Conservation (phyloP, 2,888 invertebrate species). For the Meiosimyza decipiens region DNA sequence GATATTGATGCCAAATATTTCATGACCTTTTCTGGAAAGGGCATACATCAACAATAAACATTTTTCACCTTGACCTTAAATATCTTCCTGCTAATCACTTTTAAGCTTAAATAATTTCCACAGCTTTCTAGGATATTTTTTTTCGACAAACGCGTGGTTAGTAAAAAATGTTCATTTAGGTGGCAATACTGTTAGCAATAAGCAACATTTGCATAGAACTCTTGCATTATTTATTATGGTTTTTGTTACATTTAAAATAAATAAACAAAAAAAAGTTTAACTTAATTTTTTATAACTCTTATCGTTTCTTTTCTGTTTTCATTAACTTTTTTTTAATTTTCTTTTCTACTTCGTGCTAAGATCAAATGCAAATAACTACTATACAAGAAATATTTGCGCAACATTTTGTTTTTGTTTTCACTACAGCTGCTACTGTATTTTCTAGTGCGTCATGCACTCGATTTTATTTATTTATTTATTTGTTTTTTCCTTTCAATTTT, state of each 20-base stretch:
- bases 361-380: not conserved
- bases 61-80: too few relatives aligned
- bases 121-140: too few relatives aligned
- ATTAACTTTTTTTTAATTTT: constrained; percentile 39
- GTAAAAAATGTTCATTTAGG: too few relatives aligned
- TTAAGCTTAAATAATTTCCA: too few relatives aligned
- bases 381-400: constrained; percentile 27
- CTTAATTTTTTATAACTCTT: constrained; percentile 32
- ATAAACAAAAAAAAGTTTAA: not conserved
- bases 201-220: too few relatives aligned
- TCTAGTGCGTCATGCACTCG: not conserved
- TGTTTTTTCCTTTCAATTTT: constrained; percentile 1
- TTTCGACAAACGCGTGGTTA: too few relatives aligned
- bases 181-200: too few relatives aligned
- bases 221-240: not conserved
- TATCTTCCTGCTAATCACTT: too few relatives aligned
- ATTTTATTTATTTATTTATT: not conserved
- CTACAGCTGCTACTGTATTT: not conserved
- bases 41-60: too few relatives aligned
- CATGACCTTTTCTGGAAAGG: too few relatives aligned
- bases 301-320: constrained; percentile 33
- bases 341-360: not conserved
- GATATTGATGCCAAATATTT: too few relatives aligned
- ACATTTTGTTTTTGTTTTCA: constrained; percentile 7
- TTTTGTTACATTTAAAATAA: not conserved